A percentile compares a stretch with the other conserved stretches of the same genome.
phyloP scores from a whole-genome alignment of 2,113 vertebrate genomes.

The Chionomys nivalis region DNA sequence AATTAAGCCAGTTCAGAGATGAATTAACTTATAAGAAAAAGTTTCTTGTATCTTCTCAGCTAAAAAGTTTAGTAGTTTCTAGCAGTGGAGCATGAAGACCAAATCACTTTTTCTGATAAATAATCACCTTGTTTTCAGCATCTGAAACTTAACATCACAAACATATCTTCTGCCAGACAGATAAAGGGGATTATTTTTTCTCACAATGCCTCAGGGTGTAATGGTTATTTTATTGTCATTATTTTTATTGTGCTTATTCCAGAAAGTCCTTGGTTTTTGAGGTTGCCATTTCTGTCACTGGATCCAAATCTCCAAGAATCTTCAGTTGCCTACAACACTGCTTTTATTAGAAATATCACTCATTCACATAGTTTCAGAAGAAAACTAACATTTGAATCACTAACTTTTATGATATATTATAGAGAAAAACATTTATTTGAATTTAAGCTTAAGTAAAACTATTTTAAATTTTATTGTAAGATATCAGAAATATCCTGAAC shows the following conservation, averaged over 20 bases:
- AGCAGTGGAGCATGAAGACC: constrained; percentile 55
- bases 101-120: constrained; percentile 57
- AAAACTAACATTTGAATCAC: constrained; percentile 38
- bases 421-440: constrained; percentile 42
- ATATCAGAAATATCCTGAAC: constrained; percentile 15
- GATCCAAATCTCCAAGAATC: constrained; percentile 48
- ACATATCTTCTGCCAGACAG: constrained; percentile 66
- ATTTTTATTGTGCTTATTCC: constrained; percentile 64
- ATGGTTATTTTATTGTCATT: constrained; percentile 67
- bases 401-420: constrained; percentile 40
- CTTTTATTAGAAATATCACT: constrained; percentile 65
- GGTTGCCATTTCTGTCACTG: constrained; percentile 56
- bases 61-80: constrained; percentile 54
- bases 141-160: constrained; percentile 72
- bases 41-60: not conserved
- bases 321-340: constrained; percentile 52
- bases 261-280: constrained; percentile 59
- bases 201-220: not conserved
- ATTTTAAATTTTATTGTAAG: constrained; percentile 44
- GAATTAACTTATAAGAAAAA: constrained; percentile 9
- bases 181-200: constrained; percentile 68
- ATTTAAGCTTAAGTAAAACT: constrained; percentile 5
- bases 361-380: constrained; percentile 54
- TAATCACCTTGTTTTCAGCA: constrained; percentile 64
- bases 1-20: not conserved